Base-by-base conservation (phyloP, 2,888 invertebrate species). In the Oligia strigilis region DNA sequence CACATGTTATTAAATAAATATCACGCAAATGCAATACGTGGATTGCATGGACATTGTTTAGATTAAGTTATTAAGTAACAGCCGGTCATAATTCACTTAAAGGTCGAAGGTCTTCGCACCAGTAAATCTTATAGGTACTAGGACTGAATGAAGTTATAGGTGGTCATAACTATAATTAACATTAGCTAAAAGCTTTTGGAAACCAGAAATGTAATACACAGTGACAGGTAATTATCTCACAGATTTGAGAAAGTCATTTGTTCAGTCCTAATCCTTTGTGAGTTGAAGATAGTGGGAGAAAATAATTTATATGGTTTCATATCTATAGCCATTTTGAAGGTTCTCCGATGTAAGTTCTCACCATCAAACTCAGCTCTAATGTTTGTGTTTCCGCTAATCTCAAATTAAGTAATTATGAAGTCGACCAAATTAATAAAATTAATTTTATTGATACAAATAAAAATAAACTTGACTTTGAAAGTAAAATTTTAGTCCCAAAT, bases 1-100 rank as follows among this genome's bases (percentile, higher is more conserved):
- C 88, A 88, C 75, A 72, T 89, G 84, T 88, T 87, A 77, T 78
- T 81, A 78, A 82, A 90, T 84, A 88, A 88, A 90, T 90, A 88
- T 83, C 72, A 83, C 77, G 55, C 80, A 79, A 86, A 86, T 84
- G 77, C 77, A 80, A 77, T 77, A 81, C 83, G 86, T 80, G 78
- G 66, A 78, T 83, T 29, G 67, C 65, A 84, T 86, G 72, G 75
- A 79, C 70, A 86, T 84, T 87, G 84, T 85, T 85, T 74, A 78
- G 78, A 81, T 75, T 72, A 80, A 87, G 81, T 84, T 85, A 80
- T 86, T 84, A 75, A 81, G 69, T 36, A 69, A 76, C 71, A 77
- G 66, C 70, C 49, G 77, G 71, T 67, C 70, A 69, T 84, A 84
- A 80, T 65, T 84, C 58, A 75, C 29, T 36, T 49, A 75, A 84